Evolutionary conservation across 2,113 vertebrate species (phyloP), one percentile per base, ranked within the genome.

Genomic region (Sander lucioperca): DNA sequence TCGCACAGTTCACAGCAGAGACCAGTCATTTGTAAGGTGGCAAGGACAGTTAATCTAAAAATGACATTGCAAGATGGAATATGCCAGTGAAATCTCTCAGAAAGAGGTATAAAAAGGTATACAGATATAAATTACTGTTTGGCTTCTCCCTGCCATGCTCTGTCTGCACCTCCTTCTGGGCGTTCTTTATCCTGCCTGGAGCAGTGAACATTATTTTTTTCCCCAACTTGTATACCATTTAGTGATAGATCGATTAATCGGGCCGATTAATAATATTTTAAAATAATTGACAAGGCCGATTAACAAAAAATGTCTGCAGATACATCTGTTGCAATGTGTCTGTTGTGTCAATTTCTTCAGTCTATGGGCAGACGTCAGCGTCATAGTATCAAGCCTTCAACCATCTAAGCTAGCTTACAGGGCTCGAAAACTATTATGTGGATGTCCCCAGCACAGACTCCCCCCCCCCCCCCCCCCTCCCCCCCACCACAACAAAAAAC

Each of bases 21-120:
- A 70, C 23, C n/a, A 65, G 71, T 86, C 75, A 48, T 79, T 87
- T 87, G 68, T 59, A 84, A 80, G 78, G 80, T 70, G 63, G 69
- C 39, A 16, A 47, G 58, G 30, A 66, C 58, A 54, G 43, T 84
- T 86, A 62, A 78, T 86, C 66, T 80, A 25, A 25, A 67, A 75
- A 87, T 70, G 67, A 88, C 77, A 51, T 18, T 58, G 12, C 48
- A 79, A 63, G 53, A 85, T 75, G 69, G 63, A 88, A 91, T 74
- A 76, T 80, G 79, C 74, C 48, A 45, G 48, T 30, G 59, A 54
- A 57, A 89, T 70, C 67, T 65, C 64, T 66, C 51, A 7, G 19
- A 47, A 54, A 63, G 64, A 78, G 47, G 27, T 39, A 89, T 74
- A 58, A 59, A 56, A 86, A 45, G 56, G 12, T 19, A 67, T 74